phyloP scores from a whole-genome alignment of 1,140 invertebrate genomes.

The Drosophila micromelanica region DNA sequence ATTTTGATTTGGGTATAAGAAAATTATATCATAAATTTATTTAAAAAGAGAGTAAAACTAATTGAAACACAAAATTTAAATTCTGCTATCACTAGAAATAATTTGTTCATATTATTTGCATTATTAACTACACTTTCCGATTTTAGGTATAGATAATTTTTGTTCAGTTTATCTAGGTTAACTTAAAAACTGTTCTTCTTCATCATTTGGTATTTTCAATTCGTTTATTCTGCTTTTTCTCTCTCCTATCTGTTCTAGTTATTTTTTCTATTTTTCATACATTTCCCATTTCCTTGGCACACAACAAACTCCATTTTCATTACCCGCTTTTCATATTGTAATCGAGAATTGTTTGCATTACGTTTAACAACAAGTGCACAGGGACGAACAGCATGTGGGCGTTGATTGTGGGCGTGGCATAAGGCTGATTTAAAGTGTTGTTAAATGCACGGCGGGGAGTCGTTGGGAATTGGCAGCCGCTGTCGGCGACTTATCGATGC shows the following conservation, averaged over 20 bases:
- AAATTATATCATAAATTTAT: too few relatives aligned
- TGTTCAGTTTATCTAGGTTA: too few relatives aligned
- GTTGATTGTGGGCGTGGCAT: not conserved
- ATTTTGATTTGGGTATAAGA: too few relatives aligned
- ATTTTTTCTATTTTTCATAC: conserved; percentile 8
- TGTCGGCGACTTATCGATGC: conserved; percentile 11
- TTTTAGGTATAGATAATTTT: too few relatives aligned
- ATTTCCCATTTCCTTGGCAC: conserved; percentile 15
- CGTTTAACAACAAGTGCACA: conserved; percentile 18
- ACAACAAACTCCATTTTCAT: conserved; percentile 24
- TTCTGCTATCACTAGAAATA: too few relatives aligned
- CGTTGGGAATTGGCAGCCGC: not conserved
- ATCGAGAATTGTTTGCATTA: conserved; percentile 41
- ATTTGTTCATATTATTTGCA: too few relatives aligned
- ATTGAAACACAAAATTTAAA: too few relatives aligned
- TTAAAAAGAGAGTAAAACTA: too few relatives aligned
- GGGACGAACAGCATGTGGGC: not conserved
- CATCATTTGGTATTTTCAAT: conserved; percentile 16
- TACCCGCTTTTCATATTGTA: conserved; percentile 40
- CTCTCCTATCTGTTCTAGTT: not conserved
- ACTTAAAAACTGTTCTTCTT: too few relatives aligned
- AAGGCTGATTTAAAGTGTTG: conserved; percentile 14
- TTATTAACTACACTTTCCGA: too few relatives aligned
- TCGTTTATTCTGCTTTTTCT: not conserved
- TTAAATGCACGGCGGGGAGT: conserved; percentile 27